Evolutionary conservation across 2,888 invertebrate genomes (phyloP).

Genomic region (Dysmachus trigonus): DNA sequence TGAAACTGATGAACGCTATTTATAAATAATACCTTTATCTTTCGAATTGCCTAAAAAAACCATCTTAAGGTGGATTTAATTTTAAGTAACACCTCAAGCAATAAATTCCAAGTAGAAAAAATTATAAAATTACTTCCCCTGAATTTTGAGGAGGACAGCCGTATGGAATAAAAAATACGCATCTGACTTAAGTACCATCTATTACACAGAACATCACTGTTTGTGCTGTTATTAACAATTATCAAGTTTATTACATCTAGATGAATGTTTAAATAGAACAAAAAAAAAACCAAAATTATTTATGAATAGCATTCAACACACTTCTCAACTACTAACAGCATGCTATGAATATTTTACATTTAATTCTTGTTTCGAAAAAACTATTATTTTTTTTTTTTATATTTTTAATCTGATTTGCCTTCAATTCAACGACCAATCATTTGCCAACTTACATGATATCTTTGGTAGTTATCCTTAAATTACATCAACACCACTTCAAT

Average conservation of each 20-base stretch:
- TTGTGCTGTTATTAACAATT: neutral
- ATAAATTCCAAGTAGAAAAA: neutral
- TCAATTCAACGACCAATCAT: conserved; percentile 5
- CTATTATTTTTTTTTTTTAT: neutral
- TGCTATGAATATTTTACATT: conserved; percentile 9
- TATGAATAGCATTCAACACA: conserved; percentile 20
- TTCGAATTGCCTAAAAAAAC: neutral
- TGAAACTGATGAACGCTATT: conserved; percentile 17
- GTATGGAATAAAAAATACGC: neutral
- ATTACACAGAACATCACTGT: neutral
- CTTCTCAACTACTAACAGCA: neutral
- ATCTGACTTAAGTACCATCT: neutral
- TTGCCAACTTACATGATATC: conserved; percentile 14
- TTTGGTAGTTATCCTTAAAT: conserved; percentile 15
- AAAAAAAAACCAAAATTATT: neutral
- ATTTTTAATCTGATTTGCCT: neutral
- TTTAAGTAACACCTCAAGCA: neutral
- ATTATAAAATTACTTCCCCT: neutral
- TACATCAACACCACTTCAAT: conserved; percentile 27
- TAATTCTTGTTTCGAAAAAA: neutral
- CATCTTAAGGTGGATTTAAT: neutral
- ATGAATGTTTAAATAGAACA: neutral
- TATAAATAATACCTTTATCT: neutral
- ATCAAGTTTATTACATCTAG: neutral
- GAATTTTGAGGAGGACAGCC: neutral